Evolutionary conservation across 2,113 vertebrate species (phyloP), one percentile per base, ranked within the genome.

Genomic region (Cavia porcellus): DNA sequence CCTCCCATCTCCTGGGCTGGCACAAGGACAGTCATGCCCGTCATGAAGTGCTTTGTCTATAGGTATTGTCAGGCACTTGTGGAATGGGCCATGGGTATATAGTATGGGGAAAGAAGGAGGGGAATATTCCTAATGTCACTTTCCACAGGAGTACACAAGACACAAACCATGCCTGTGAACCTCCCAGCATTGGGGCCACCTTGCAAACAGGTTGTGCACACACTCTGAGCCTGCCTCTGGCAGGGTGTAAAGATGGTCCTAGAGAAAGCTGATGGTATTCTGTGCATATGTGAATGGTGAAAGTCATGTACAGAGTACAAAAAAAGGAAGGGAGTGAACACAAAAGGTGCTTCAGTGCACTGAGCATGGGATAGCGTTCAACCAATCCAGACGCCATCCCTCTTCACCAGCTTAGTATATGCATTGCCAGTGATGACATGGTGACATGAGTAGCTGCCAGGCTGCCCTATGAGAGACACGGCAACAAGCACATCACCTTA

Each of bases 311-410:
- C 38, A 25, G 17, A 64, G 9, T 20, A 9, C 1, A n/a, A 20
- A 82, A 57, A 68, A 57, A 42, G 55, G n/a, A 86, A 72, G 47
- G 17, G 61, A 84, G 25, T 45, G 7, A 55, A 38, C 12, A 25
- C 12, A 11, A 19, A 15, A 59, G 38, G 35, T 13, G 5, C 42
- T 24, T 35, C 0, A 50, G 38, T 42, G 20, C 28, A 28, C 7
- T 47, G 17, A 32, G 22, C 35, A 17, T 3, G 6, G 32, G 59
- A 1, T 8, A 12, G 1, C 24, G 10, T 19, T 0, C 0, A 2
- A 32, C 80, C 80, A 5, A 42, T 47, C 5, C 28, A 79, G 75
- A 50, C 24, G n/a, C 45, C 14, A 38, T 15, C 15, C 4, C 0
- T 55, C 24, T 75, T 95, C 20, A 2, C 42, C 35, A 52, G 47